Percentiles rank a stretch among this genome's conserved stretches.
These are phyloP conservation scores for Cyclophora albipunctata DNA, from an alignment of 2,888 invertebrate species.

Conservation along the genomic window DNA sequence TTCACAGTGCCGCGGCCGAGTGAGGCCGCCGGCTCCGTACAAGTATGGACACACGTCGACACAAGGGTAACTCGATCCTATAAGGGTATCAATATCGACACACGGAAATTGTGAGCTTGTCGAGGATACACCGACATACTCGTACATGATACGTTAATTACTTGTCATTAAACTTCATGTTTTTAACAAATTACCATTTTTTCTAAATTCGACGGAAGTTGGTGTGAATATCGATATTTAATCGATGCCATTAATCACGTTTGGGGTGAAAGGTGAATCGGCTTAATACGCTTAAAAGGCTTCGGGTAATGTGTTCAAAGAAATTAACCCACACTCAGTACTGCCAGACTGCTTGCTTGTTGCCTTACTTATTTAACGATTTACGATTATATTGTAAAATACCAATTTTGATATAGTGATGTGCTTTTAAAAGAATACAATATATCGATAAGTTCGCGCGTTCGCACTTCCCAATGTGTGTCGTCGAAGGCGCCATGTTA, in stretches of 20 bases:
- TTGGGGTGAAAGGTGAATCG: constrained; percentile 4
- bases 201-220: constrained; percentile 10
- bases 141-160: constrained; percentile 17
- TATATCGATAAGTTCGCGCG: constrained; percentile 19
- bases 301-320: no score
- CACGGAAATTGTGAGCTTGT: constrained; percentile 37
- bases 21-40: constrained; percentile 42
- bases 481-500: constrained; percentile 20
- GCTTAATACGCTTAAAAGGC: constrained; percentile 1
- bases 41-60: constrained; percentile 30
- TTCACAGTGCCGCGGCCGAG: constrained; percentile 14
- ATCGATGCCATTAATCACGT: constrained; percentile 12
- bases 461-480: constrained; percentile 39
- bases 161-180: constrained; percentile 27
- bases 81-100: constrained; percentile 31
- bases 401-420: constrained; percentile 22
- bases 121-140: constrained; percentile 39
- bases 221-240: constrained; percentile 9
- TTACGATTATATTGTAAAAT: constrained; percentile 1
- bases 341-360: no score
- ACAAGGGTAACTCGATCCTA: constrained; percentile 49
- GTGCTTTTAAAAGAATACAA: constrained; percentile 32
- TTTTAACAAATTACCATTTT: constrained; percentile 8
- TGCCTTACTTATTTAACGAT: background rate
- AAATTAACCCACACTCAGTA: no score